phyloP scores from a whole-genome alignment of 2,113 vertebrate species.

The Spilogale gracilis region DNA sequence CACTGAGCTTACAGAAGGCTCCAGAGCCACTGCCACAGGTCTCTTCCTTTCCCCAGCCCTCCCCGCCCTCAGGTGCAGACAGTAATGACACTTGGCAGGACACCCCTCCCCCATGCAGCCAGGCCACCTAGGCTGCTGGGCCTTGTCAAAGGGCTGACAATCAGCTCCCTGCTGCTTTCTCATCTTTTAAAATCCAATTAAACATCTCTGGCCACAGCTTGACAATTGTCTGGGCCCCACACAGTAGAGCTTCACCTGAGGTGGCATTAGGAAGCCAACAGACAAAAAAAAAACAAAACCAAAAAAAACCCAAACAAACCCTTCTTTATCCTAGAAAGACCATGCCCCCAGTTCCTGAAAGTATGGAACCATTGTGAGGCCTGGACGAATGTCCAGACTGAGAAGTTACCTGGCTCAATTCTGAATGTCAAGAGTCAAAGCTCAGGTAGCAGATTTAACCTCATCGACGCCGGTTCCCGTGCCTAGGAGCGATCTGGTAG shows the following conservation, averaged over 20 bases:
- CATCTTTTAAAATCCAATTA: constrained; percentile 81
- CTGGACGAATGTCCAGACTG: not conserved
- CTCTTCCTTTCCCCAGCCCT: not conserved
- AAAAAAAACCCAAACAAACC: too few species aligned
- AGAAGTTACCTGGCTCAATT: not conserved
- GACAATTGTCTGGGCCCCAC: constrained; percentile 73
- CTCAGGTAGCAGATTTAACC: not conserved
- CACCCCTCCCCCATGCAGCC: not conserved
- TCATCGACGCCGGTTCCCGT: not conserved
- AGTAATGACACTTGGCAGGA: not conserved
- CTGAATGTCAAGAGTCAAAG: not conserved
- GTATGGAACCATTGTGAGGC: not conserved
- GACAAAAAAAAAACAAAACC: constrained; percentile 43
- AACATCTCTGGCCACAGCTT: constrained; percentile 73
- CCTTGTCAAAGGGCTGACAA: constrained; percentile 70
- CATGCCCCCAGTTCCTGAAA: not conserved
- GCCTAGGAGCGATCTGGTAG: not conserved
- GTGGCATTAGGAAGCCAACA: constrained; percentile 45
- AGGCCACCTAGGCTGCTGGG: not conserved
- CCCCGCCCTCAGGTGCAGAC: not conserved
- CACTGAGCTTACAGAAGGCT: not conserved
- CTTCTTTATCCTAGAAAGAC: constrained; percentile 30
- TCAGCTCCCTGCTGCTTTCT: constrained; percentile 70
- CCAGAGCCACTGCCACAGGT: not conserved
- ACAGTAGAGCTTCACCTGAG: constrained; percentile 56